phyloP scores from a whole-genome alignment of 2,888 invertebrate species.

The Eristalis tenax region DNA sequence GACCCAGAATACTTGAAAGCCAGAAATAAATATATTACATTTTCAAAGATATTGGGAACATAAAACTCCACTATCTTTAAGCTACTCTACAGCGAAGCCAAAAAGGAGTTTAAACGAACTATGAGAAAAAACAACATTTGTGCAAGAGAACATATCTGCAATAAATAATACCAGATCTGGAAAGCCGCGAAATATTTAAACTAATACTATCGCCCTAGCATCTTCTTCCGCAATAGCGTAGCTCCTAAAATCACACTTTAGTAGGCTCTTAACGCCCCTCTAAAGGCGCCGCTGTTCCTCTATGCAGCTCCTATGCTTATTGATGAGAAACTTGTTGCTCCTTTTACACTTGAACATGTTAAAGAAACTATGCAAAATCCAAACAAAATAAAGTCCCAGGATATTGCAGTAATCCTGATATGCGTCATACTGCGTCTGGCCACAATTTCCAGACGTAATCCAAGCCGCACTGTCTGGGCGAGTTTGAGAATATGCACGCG shows the following conservation, averaged over 20 bases:
- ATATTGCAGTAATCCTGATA: too few relatives aligned
- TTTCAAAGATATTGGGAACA: neutral
- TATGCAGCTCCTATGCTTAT: too few relatives aligned
- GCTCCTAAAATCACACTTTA: neutral
- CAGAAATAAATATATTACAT: neutral
- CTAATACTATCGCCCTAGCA: neutral
- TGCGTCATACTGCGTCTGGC: too few relatives aligned
- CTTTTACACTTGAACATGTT: too few relatives aligned
- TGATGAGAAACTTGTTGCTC: too few relatives aligned
- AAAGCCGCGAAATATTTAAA: conserved; percentile 4
- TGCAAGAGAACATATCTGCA: neutral
- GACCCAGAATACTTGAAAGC: neutral
- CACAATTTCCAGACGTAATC: too few relatives aligned
- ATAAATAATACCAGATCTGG: neutral
- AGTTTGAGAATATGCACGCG: too few relatives aligned
- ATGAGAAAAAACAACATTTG: neutral
- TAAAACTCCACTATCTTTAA: neutral
- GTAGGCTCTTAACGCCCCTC: neutral
- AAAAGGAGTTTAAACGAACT: neutral
- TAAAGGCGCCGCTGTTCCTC: too few relatives aligned
- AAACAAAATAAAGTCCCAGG: too few relatives aligned
- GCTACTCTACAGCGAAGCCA: neutral
- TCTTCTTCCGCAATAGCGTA: neutral
- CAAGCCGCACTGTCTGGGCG: too few relatives aligned
- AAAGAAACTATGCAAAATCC: too few relatives aligned